Evolutionary conservation across 2,113 vertebrate genomes (phyloP).

Genomic region (Trogon melanurus): DNA sequence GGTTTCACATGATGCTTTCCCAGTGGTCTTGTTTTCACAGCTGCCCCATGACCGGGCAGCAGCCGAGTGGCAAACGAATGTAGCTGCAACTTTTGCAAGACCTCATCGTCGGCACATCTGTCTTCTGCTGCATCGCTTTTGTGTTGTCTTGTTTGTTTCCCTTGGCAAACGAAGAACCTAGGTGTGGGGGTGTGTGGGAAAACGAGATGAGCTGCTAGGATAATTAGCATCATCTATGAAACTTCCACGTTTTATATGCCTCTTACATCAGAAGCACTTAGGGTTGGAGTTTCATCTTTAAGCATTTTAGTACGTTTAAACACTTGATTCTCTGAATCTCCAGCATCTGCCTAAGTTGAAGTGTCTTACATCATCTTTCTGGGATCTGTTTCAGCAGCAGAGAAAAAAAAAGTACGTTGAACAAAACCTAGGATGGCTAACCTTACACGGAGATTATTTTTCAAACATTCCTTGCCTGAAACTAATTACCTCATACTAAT

Average conservation of each 20-base stretch:
- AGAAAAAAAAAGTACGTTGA: neutral
- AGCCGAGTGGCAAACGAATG: neutral
- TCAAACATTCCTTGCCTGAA: conserved; percentile 20
- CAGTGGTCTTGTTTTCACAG: conserved; percentile 65
- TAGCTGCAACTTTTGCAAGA: neutral
- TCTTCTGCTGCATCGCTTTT: neutral
- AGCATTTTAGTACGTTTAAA: neutral
- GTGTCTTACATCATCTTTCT: neutral
- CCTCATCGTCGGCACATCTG: neutral
- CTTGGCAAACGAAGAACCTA: neutral
- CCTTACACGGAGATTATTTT: conserved; percentile 20
- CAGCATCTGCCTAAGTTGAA: neutral
- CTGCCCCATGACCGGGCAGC: conserved; percentile 42
- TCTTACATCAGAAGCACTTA: neutral
- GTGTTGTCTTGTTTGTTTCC: neutral
- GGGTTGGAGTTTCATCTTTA: neutral
- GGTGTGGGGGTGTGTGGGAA: neutral
- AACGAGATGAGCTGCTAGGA: neutral
- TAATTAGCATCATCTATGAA: neutral
- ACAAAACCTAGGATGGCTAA: neutral
- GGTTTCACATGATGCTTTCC: conserved; percentile 4
- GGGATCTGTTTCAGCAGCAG: neutral
- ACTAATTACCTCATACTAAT: conserved; percentile 26
- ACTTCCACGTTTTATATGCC: neutral
- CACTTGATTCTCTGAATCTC: neutral